Evolutionary conservation across 2,888 invertebrate genomes (phyloP), one percentile per base, ranked within the genome.

Genomic region (Brachypalpus laphriformis): DNA sequence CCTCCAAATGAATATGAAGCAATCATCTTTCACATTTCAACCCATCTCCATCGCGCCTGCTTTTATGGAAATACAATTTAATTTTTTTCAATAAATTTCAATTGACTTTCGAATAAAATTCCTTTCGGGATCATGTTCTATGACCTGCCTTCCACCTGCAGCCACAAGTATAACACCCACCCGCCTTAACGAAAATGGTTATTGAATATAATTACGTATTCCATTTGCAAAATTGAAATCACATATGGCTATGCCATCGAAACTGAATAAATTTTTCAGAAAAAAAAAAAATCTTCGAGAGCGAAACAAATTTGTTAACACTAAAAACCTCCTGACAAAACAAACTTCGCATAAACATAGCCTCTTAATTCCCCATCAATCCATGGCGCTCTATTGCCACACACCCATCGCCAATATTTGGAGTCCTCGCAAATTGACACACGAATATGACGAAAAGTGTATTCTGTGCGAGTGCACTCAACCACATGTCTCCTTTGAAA

Each of bases 161-260:
- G 34, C 25, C 47, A 22, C 11, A 40, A 16, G 5, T 7, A 28
- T 22, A 22, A 8, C 63, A 14, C 16, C n/a, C 51, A 14, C 20
- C 42, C 20, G 28, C 75, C 51, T 65, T 63, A 61, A 47, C 9
- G 56, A 72, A 74, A 74, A 59, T 49, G 16, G 22, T 72, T 74
- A 72, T 80, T 66, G 54, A 74, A 75, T 75, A 20, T 59, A 80
- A 81, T 75, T 63, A 81, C 40, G 74, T 61, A 76, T 71, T 76
- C 63, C 63, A 76, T 82, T 82, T 76, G 70, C 70, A 57, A 76
- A 76, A 68, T 75, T 68, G 74, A 68, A 81, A 72, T 65, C 56
- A 31, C 34, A 65, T 54, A 28, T 54, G 59, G 51, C 28, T 25
- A 25, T 31, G 20, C 16, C 45, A 57, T 70, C 16, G 20, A 28